Evolutionary conservation across 2,888 invertebrate genomes (phyloP).

Genomic region (Melanophora roralis): DNA sequence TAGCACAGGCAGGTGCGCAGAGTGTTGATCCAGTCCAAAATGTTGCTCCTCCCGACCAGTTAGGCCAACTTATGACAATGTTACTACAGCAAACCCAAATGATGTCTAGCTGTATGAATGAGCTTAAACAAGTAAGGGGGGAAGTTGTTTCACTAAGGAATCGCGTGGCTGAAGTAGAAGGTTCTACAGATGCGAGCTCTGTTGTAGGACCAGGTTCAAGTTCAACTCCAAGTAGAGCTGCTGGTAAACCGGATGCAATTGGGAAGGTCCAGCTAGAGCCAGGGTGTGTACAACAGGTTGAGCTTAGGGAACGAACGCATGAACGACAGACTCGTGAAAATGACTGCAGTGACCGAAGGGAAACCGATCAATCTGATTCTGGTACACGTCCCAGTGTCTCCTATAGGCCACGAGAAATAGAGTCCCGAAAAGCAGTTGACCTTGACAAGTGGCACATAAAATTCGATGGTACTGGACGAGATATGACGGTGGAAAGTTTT

Average conservation of each 20-base stretch:
- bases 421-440: too few species aligned
- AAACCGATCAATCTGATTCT: too few species aligned
- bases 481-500: constrained; percentile 36
- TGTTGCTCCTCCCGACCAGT: not conserved
- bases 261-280: not conserved
- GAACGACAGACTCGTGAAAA: too few species aligned
- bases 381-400: not conserved
- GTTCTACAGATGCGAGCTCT: not conserved
- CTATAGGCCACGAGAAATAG: too few species aligned
- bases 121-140: not conserved
- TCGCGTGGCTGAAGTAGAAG: constrained; percentile 5
- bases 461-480: too few species aligned
- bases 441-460: too few species aligned
- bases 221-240: not conserved
- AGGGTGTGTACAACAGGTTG: not conserved
- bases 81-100: constrained; percentile 3
- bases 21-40: not conserved
- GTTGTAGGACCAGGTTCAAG: not conserved
- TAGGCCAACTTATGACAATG: not conserved
- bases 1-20: not conserved
- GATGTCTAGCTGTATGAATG: too few species aligned
- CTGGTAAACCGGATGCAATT: not conserved
- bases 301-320: too few species aligned
- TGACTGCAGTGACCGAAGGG: too few species aligned
- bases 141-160: not conserved